Evolutionary conservation across 2,888 invertebrate species (phyloP).

Genomic region (Cephus nigrinus): DNA sequence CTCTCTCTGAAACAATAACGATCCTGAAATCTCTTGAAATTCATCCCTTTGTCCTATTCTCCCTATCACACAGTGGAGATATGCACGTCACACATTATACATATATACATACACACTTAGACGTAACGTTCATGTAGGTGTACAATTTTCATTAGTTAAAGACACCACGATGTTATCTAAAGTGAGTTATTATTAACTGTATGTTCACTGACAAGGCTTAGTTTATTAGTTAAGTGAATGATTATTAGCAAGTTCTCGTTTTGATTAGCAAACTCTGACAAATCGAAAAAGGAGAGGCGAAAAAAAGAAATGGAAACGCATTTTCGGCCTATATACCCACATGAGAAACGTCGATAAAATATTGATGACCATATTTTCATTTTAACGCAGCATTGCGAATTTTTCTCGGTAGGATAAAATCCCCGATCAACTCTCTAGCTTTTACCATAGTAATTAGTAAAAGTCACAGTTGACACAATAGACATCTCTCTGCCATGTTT

Average conservation of each 20-base stretch:
- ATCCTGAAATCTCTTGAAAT: not conserved
- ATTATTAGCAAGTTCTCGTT: not conserved
- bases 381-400: not conserved
- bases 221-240: conserved; percentile 11
- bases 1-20: not conserved
- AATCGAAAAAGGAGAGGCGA: not conserved
- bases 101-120: conserved; percentile 1
- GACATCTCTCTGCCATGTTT: not conserved
- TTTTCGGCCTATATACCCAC: not conserved
- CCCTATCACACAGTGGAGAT: not conserved
- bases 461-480: not conserved
- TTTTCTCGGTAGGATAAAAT: not conserved
- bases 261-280: not conserved
- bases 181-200: not conserved
- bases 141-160: not conserved
- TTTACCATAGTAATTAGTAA: not conserved
- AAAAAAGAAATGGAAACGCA: not conserved
- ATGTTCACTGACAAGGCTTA: conserved; percentile 20
- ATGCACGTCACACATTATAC: not conserved
- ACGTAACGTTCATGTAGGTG: not conserved
- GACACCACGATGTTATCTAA: not conserved
- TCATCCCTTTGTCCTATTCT: not conserved
- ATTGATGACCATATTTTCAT: not conserved
- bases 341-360: not conserved
- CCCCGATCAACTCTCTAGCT: not conserved